A percentile compares a stretch with the other conserved stretches of the same genome.
phyloP scores from a whole-genome alignment of 2,797 vertebrate genomes.

The Orientallactaga sibirica region DNA sequence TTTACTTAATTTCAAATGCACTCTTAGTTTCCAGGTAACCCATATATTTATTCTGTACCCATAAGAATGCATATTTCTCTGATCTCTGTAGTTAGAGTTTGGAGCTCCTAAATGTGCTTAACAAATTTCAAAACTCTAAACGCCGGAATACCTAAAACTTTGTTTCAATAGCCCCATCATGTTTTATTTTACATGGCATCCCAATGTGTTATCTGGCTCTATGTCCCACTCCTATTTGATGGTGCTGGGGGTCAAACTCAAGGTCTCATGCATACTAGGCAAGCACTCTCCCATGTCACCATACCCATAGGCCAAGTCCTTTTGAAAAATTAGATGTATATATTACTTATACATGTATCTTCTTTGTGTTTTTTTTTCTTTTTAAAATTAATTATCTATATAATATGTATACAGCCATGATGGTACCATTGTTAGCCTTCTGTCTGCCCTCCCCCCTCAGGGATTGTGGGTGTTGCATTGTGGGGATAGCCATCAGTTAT shows the following conservation, averaged over 20 bases:
- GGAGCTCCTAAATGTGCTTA: neutral
- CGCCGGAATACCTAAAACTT: neutral
- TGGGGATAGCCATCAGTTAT: no score
- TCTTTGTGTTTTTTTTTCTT: no score
- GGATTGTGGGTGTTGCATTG: no score
- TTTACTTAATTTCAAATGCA: neutral
- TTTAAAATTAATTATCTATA: no score
- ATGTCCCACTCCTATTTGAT: neutral
- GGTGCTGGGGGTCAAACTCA: neutral
- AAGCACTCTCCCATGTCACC: neutral
- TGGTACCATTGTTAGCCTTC: no score
- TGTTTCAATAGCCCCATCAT: neutral
- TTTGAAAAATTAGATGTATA: no score
- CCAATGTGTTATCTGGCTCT: neutral
- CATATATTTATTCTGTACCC: neutral
- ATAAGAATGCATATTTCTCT: neutral
- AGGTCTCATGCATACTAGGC: neutral
- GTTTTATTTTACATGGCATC: neutral
- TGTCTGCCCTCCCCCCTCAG: no score
- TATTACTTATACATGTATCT: no score
- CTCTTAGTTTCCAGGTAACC: neutral
- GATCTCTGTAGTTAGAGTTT: neutral
- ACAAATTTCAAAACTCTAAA: neutral
- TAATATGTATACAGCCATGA: no score
- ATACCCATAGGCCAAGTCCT: no score